These are phyloP conservation scores for Ranitomeya imitator DNA, from an alignment of 2,113 vertebrate genomes.

Conservation along the genomic window DNA sequence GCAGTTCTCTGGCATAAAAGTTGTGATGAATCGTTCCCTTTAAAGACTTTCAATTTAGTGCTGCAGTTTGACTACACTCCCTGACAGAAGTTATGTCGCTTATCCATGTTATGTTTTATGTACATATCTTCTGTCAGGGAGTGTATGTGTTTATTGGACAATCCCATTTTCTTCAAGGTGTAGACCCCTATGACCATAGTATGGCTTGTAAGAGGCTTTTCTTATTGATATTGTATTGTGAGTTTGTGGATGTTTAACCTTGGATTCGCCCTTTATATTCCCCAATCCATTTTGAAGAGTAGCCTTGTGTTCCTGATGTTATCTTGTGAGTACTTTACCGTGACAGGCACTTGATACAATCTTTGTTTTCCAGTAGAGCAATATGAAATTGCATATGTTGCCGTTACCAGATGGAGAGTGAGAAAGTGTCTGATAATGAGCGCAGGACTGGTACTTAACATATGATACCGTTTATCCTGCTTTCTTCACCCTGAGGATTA, in stretches of 20 bases:
- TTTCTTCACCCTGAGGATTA: not conserved
- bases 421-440: constrained; percentile 19
- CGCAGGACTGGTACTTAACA: constrained; percentile 7
- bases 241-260: not conserved
- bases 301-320: not conserved
- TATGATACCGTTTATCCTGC: constrained; percentile 8
- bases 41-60: no score
- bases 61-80: no score
- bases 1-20: no score
- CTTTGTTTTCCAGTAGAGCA: constrained; percentile 4
- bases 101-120: no score
- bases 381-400: constrained; percentile 21
- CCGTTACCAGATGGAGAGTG: constrained; percentile 6
- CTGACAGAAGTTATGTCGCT: no score
- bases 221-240: not conserved
- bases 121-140: no score
- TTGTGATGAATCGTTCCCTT: no score
- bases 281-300: not conserved
- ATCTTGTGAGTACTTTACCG: not conserved
- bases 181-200: no score
- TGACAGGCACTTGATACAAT: constrained; percentile 23
- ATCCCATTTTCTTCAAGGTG: no score
- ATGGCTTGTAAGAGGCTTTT: no score
- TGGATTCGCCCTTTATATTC: not conserved
- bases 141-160: no score